A percentile compares a stretch with the other conserved stretches of the same genome.
Conservation (phyloP, 2,888 invertebrate genomes). For the Lottia scabra region DNA sequence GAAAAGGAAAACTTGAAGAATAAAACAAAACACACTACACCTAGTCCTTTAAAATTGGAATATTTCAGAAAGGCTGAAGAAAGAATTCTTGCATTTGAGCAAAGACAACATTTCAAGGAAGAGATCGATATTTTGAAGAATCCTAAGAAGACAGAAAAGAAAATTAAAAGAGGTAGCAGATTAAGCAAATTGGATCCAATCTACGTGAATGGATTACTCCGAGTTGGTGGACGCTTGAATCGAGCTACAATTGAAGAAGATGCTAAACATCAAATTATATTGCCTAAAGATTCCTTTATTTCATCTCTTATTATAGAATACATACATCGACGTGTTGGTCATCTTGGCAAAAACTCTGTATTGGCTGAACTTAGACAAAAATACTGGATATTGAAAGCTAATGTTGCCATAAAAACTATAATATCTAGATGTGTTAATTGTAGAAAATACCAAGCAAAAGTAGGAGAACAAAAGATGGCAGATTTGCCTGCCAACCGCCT, state of each 20-base stretch:
- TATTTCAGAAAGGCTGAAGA: too few relatives aligned
- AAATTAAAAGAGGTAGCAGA: too few relatives aligned
- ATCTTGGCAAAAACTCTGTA: conserved; percentile 4
- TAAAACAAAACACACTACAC: too few relatives aligned
- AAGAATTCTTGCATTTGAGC: neutral
- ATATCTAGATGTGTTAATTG: conserved; percentile 6
- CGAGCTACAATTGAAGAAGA: neutral
- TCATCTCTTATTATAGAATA: conserved; percentile 12
- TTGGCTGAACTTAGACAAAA: conserved; percentile 1
- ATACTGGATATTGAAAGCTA: conserved; percentile 16
- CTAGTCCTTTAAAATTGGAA: too few relatives aligned
- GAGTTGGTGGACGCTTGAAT: too few relatives aligned
- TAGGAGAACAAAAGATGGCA: neutral
- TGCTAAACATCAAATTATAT: conserved; percentile 14
- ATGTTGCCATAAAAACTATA: neutral
- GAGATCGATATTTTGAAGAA: neutral
- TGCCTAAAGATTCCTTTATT: conserved; percentile 15
- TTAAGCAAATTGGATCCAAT: too few relatives aligned
- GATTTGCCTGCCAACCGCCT: conserved; percentile 11
- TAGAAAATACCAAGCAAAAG: neutral
- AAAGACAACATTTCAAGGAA: neutral
- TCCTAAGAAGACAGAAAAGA: neutral
- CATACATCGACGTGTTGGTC: conserved; percentile 6
- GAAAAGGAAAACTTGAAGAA: too few relatives aligned
- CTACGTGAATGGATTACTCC: too few relatives aligned